Percentiles rank a stretch among this genome's conserved stretches.
phyloP scores from a whole-genome alignment of 2,888 invertebrate species.

The Rhagonycha fulva region DNA sequence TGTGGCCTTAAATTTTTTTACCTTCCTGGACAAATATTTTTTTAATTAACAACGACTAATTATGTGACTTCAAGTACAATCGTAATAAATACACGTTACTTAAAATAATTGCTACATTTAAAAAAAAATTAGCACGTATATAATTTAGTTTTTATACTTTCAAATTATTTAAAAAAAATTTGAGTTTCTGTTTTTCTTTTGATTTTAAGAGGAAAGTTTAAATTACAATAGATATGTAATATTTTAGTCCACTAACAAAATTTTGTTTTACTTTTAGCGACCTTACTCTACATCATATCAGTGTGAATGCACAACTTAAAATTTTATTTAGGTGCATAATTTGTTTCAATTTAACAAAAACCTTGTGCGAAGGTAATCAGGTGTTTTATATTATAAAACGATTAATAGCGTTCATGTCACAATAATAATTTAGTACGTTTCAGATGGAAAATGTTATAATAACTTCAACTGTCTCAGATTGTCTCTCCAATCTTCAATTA shows the following conservation, averaged over 20 bases:
- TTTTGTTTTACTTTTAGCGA: not conserved
- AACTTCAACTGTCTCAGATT: not conserved
- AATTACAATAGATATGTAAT: not conserved
- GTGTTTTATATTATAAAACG: not conserved
- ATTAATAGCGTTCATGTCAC: not conserved
- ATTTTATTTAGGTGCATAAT: not conserved
- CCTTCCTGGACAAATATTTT: not conserved
- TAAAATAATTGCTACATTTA: not conserved
- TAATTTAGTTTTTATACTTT: not conserved
- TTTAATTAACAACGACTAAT: not conserved
- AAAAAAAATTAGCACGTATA: not conserved
- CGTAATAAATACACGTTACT: not conserved
- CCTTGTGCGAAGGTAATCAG: not conserved
- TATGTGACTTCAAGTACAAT: not conserved
- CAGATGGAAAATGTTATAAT: not conserved
- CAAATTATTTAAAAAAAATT: not conserved
- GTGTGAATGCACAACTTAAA: not conserved
- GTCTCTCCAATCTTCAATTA: not conserved
- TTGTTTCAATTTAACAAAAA: not conserved
- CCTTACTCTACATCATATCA: not conserved
- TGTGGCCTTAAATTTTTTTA: not conserved
- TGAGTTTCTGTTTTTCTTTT: not conserved
- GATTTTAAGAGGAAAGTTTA: not conserved
- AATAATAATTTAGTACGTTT: not conserved
- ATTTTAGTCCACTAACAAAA: not conserved